Evolutionary conservation across 2,113 vertebrate species (phyloP).

Genomic region (Misgurnus mizolepis): DNA sequence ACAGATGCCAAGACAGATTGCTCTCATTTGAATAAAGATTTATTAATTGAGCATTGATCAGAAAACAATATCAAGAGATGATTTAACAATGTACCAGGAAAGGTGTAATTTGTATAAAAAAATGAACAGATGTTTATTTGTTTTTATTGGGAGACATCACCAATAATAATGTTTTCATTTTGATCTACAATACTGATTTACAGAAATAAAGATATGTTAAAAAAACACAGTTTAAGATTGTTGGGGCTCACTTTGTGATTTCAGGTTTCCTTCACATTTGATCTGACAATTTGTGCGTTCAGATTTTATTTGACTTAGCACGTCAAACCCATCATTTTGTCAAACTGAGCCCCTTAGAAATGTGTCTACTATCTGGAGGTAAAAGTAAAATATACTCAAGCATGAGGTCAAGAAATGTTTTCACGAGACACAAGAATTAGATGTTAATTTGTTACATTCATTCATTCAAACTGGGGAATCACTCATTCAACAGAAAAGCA

Average conservation of each 20-base stretch:
- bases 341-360: not conserved
- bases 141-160: constrained; percentile 7
- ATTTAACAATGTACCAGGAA: constrained; percentile 24
- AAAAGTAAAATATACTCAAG: constrained; percentile 14
- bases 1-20: not conserved
- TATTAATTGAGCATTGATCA: constrained; percentile 18
- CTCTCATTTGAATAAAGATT: constrained; percentile 21
- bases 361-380: not conserved
- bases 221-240: not conserved
- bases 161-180: not conserved
- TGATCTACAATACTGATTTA: constrained; percentile 11
- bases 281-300: not conserved
- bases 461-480: not conserved
- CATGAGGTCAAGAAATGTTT: not conserved
- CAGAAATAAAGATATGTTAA: not conserved
- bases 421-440: not conserved
- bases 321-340: constrained; percentile 9
- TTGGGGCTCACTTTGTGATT: not conserved
- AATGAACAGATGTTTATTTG: constrained; percentile 6
- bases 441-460: constrained; percentile 20
- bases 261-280: constrained; percentile 7
- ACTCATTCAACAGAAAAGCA: not conserved
- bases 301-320: not conserved
- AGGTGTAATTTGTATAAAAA: constrained; percentile 16
- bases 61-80: constrained; percentile 25